Base-by-base conservation (phyloP, 2,113 vertebrate species). In the Thryonomys swinderianus region DNA sequence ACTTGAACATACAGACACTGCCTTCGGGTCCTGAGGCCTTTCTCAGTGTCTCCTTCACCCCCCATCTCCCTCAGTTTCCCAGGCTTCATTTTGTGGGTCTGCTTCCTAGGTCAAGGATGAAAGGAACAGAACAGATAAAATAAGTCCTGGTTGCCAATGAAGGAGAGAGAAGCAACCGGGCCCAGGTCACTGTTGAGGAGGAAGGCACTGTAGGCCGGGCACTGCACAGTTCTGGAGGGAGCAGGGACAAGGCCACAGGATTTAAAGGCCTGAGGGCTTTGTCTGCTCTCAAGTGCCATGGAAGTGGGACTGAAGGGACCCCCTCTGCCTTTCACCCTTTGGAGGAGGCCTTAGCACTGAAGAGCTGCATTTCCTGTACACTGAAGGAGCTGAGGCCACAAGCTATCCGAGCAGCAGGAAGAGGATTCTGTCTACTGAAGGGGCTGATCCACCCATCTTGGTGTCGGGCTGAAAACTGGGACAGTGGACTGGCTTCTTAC, bases 191-290 rank as follows among this genome's bases (percentile, higher is more conserved):
- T 51, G 48, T 10, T 51, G 57, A 76, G 42, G 62, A 42, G 61
- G 66, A 51, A 0, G 0, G 40, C 16, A 3, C 17, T 7, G 27
- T 8, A 20, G 55, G 20, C 40, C 67, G 23, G 8, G 12, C 32
- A 4, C 17, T 30, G 20, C 45, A 17, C 45, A 71, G 57, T 32
- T 73, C 20, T 51, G 7, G 11, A 13, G 14, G 62, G 40, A 32
- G 9, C 16, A 37, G 30, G 32, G 53, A 20, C 78, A 11, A 37
- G 9, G 13, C 42, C 5, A 5, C 0, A 21, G 2, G 2, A 20
- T 27, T 53, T 78, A 12, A 34, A 42, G 30, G 45, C 57, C 20
- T 16, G 5, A 12, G 21, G 37, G 73, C 67, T 18, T 42, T 30
- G 13, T 32, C 42, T 83, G 40, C 85, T 61, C 48, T 81, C 7